phyloP scores from a whole-genome alignment of 2,888 invertebrate species.

The Drosophila trichaetosa region DNA sequence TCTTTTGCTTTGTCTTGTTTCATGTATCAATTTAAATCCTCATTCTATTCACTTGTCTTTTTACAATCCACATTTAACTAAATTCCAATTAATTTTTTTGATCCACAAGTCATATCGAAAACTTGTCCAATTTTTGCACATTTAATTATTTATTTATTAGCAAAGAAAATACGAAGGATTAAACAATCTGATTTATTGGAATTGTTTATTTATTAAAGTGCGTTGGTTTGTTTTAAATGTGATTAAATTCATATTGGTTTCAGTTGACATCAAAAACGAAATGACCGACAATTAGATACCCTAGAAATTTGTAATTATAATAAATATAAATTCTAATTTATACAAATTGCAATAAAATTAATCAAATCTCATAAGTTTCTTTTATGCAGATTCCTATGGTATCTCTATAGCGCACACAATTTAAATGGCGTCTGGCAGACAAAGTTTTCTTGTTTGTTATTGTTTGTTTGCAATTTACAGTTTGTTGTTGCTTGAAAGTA shows the following conservation, averaged over 20 bases:
- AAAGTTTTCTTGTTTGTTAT: background rate
- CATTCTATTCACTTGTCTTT: background rate
- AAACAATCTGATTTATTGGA: background rate
- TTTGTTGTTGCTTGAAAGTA: slow-evolving; percentile 59
- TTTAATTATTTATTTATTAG: background rate
- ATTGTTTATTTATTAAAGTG: background rate
- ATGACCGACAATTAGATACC: background rate
- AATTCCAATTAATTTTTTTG: background rate
- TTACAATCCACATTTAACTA: background rate
- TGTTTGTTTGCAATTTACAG: slow-evolving; percentile 17
- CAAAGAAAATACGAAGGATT: background rate
- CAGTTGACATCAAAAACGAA: background rate
- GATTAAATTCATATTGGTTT: background rate
- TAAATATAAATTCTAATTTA: background rate
- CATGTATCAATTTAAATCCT: background rate
- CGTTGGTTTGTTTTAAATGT: slow-evolving; percentile 6
- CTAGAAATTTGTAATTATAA: background rate
- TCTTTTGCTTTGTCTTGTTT: background rate
- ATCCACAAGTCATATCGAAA: background rate
- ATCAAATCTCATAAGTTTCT: background rate
- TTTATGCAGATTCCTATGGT: background rate
- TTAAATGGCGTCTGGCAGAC: background rate
- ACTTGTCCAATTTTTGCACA: background rate
- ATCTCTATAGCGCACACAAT: background rate
- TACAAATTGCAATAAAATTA: background rate